Conservation (phyloP, 2,888 invertebrate genomes). For the Caenorhabditis imperialis region DNA sequence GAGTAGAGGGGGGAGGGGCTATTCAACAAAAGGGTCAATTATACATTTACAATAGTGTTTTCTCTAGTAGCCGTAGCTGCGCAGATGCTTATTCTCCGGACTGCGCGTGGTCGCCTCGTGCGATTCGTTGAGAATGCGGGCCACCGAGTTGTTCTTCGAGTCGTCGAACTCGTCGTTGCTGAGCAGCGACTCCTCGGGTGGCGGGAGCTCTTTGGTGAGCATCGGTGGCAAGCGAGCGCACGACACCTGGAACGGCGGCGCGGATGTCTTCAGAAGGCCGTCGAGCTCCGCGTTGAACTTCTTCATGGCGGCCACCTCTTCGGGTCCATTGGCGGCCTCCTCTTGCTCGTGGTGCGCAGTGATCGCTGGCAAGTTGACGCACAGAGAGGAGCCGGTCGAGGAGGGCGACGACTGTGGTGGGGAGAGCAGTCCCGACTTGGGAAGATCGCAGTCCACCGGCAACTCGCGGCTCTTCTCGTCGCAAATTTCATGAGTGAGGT, state of each 20-base stretch:
- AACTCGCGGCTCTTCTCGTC: slow-evolving; percentile 37
- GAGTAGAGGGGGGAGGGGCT: slow-evolving; percentile 1
- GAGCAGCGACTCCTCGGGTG: slow-evolving; percentile 27
- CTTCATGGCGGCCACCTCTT: slow-evolving; percentile 20
- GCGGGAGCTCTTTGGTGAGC: slow-evolving; percentile 29
- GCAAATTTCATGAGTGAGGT: slow-evolving; percentile 20
- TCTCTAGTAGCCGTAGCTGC: slow-evolving; percentile 40
- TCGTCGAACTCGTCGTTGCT: slow-evolving; percentile 42
- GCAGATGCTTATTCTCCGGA: slow-evolving; percentile 48
- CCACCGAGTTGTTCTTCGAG: slow-evolving; percentile 46
- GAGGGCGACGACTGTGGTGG: slow-evolving; percentile 5
- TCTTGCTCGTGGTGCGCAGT: slow-evolving; percentile 5
- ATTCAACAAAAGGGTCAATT: slow-evolving; percentile 19
- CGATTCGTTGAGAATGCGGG: slow-evolving; percentile 45
- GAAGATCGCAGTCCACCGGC: slow-evolving; percentile 38
- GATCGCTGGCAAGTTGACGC: slow-evolving; percentile 13
- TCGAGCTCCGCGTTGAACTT: slow-evolving; percentile 43
- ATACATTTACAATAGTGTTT: slow-evolving; percentile 24
- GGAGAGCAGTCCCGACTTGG: neutral
- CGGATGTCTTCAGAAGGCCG: slow-evolving; percentile 32
- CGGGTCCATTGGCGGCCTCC: slow-evolving; percentile 2
- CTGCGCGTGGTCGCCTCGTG: slow-evolving; percentile 42
- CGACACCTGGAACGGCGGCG: slow-evolving; percentile 51
- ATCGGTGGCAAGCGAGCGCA: slow-evolving; percentile 47
- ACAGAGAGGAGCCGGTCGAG: slow-evolving; percentile 23